Base-by-base conservation (phyloP, 2,113 vertebrate species). In the Galbula dea region DNA sequence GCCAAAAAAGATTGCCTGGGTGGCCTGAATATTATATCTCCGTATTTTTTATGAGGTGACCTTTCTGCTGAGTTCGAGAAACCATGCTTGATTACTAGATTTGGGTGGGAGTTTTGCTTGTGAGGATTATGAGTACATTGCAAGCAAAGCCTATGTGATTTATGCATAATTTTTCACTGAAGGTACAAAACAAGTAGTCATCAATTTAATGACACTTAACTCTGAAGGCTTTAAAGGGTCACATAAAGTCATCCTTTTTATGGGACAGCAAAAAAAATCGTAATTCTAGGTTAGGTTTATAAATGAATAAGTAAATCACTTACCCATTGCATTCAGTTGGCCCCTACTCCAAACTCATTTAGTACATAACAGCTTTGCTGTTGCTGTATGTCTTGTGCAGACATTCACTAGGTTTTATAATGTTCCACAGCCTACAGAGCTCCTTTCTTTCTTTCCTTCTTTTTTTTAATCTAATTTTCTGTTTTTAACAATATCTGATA, bases 361-460 rank as follows among this genome's bases (percentile, higher is more conserved):
- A 59, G 81, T 20, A 80, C 67, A 27, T 80, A 94, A 91, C 83
- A 78, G 82, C 46, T 89, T 94, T 94, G 68, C 62, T 92, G 62
- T 45, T 83, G 73, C 67, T 1, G 24, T 90, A 54, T 61, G 86
- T 93, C 71, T 82, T 54, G 78, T 1, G 4, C 79, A 93, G 89
- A 93, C 88, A 95, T 97, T 96, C 94, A 90, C 66, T 85, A 88
- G 69, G 93, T 94, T 93, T 94, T 73, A 66, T 68, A 94, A 96
- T 48, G 83, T 89, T 90, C 89, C 66, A 90, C 51, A 85, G 94
- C 84, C 84, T 83, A 88, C 81, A 96, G 81, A 94, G 62, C 36
- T 96, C 46, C 48, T 45, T 32, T 36, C 54, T 78, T 75, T 62
- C 84, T 23, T n/a, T 57, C n/a, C n/a, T n/a, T n/a, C 11, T 32